Base-by-base conservation (phyloP, 2,797 vertebrate genomes). In the Sciurus carolinensis region DNA sequence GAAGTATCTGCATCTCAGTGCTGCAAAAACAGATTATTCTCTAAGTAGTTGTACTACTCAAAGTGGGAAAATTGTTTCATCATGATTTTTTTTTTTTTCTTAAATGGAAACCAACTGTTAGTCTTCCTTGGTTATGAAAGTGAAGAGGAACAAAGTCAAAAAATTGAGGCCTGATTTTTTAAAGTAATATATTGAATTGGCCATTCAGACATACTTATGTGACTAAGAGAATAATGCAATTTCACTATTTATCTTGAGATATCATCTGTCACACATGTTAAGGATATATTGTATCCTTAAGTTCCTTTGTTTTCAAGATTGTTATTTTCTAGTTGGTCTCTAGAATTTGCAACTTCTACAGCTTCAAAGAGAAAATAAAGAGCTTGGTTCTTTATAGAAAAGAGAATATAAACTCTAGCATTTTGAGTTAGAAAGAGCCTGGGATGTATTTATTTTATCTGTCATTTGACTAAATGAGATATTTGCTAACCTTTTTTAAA, bases 341-440 rank as follows among this genome's bases (percentile, higher is more conserved):
- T 71, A 87, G 14, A 90, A 52, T 90, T 64, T 67, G 47, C 76
- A 95, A 30, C 6, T 69, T 72, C 28, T 94, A 1, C 92, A 57
- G 4, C 87, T 95, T 97, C 26, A 79, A 72, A 73, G 66, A 93
- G 87, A 94, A 97, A 86, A 57, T 36, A 77, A 79, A 84, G 24
- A 75, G 20, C 0, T 83, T 89, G 24, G 2, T 76, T 66, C 14
- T 86, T 1, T 83, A 10, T 39, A 71, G 15, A 76, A 33, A 36
- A n/a, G 50, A 90, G 24, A 13, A 42, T n/a, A 54, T 94, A 83
- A 93, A 88, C 76, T 90, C 22, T 39, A 92, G 20, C 17, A 59
- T 1, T 71, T 36, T 87, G 9, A 39, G 11, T 76, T 73, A 86
- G 52, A 82, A 72, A 87, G 6, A 12, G n/a, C n/a, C 86, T 64